These are phyloP conservation scores for Drosophila parthenogenetica DNA, from an alignment of 2,888 invertebrate genomes.

Conservation along the genomic window DNA sequence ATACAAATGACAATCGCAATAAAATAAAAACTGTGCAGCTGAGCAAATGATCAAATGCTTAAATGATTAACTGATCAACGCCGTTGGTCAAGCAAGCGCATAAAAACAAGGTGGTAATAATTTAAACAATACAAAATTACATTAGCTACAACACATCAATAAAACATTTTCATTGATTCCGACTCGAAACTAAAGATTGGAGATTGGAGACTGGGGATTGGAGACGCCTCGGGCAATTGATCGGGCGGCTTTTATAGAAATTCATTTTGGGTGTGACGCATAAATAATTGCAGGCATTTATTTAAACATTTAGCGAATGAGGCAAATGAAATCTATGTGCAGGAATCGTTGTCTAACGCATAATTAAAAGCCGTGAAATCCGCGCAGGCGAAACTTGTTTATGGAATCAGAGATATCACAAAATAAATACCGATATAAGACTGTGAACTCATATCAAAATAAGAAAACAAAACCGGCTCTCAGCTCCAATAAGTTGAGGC, in stretches of 20 bases:
- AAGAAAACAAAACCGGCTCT: constrained; percentile 58
- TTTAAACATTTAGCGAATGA: constrained; percentile 64
- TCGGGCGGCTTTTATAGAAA: constrained; percentile 36
- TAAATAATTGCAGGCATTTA: constrained; percentile 76
- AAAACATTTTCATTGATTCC: constrained; percentile 57
- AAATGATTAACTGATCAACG: background rate
- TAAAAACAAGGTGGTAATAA: constrained; percentile 36
- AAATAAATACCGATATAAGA: constrained; percentile 22
- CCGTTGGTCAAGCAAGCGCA: background rate
- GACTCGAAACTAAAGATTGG: constrained; percentile 9
- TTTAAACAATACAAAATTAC: constrained; percentile 55
- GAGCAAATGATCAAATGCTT: constrained; percentile 28
- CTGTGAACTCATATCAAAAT: constrained; percentile 33
- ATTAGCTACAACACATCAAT: constrained; percentile 59
- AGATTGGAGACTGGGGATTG: constrained; percentile 12
- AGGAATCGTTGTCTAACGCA: constrained; percentile 57
- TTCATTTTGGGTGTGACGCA: constrained; percentile 77
- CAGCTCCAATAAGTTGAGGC: constrained; percentile 44
- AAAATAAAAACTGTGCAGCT: constrained; percentile 24
- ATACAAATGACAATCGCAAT: constrained; percentile 37
- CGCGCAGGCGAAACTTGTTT: constrained; percentile 67
- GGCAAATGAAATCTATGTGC: constrained; percentile 34
- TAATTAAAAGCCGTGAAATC: constrained; percentile 75
- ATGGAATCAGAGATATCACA: constrained; percentile 56
- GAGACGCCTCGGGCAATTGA: constrained; percentile 40